These are phyloP conservation scores for Cardiocondyla obscurior DNA, from an alignment of 1,140 invertebrate genomes.

Conservation along the genomic window DNA sequence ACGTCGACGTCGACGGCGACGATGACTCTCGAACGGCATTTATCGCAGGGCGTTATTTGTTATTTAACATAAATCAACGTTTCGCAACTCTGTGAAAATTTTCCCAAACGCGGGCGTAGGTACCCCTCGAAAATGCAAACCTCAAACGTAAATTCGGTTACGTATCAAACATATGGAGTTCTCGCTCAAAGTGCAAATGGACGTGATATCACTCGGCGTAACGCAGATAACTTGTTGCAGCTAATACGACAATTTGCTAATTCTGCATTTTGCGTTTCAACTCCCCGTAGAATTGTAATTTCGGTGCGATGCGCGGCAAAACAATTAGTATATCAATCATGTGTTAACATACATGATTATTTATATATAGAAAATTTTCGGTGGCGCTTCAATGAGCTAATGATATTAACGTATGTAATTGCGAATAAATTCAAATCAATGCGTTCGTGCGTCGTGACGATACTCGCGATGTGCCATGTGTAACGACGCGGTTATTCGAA, in stretches of 20 bases:
- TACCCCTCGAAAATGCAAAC: too few relatives aligned
- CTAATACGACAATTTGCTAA: constrained; percentile 2
- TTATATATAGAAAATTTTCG: neutral
- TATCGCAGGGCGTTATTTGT: neutral
- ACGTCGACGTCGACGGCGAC: constrained; percentile 1
- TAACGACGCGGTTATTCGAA: neutral
- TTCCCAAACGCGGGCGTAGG: neutral
- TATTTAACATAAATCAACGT: neutral
- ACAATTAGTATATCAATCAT: neutral
- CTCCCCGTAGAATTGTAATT: neutral
- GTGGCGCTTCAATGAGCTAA: neutral
- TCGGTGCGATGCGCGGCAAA: neutral
- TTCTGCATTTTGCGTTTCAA: neutral
- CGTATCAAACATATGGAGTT: neutral
- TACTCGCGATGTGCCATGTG: too few relatives aligned
- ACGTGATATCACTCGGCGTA: neutral
- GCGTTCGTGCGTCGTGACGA: too few relatives aligned
- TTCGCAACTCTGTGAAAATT: neutral
- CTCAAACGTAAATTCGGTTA: constrained; percentile 7
- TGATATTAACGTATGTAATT: neutral
- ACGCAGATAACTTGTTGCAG: neutral
- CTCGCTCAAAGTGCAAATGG: neutral
- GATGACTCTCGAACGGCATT: neutral
- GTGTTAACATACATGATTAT: neutral
- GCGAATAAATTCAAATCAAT: neutral